Base-by-base conservation (phyloP, 2,888 invertebrate species). In the Calameuta idolon region DNA sequence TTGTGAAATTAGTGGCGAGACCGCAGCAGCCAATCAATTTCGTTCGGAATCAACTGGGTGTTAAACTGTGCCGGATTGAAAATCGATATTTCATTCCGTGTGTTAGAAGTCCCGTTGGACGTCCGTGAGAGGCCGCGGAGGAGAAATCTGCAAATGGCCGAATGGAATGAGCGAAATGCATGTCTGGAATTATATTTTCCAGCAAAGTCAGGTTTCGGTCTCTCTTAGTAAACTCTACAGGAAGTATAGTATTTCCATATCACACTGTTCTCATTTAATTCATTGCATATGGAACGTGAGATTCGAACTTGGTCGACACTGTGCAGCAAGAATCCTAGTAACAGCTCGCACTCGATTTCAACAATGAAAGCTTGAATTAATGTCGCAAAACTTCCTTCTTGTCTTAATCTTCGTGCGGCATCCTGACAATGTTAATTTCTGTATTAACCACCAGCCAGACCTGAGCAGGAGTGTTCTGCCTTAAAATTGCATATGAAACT, bases 11-110 rank as follows among this genome's bases (percentile, higher is more conserved):
- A 55, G 55, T 55, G 75, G 76, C 79, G 74, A 37, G 73, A 76
- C 76, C 80, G 68, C 78, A 77, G 79, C 82, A 80, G 83, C 80
- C 84, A 79, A 79, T 83, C 85, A 84, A 86, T 88, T 88, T 86
- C 85, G 86, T 86, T 85, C 80, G 84, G 86, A 87, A 88, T 87
- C 88, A 87, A 83, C 85, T 85, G 85, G 85, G 86, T 87, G 88
- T 88, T 87, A 86, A 88, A 85, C 87, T 88, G 86, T 84, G 84
- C 83, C 83, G 82, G 87, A 88, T 88, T 87, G 86, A 87, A 87
- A 87, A 85, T 88, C 87, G 86, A 88, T 88, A 85, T 86, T 86
- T 87, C 85, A 86, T 85, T 88, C 85, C 80, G 81, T 80, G 35
- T 77, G 77, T 55, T 55, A 55, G 55, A 55, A 55, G 55, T 55